Evolutionary conservation across 1,140 invertebrate species (phyloP), one percentile per base, ranked within the genome.

Genomic region (Caenorhabditis briggsae): DNA sequence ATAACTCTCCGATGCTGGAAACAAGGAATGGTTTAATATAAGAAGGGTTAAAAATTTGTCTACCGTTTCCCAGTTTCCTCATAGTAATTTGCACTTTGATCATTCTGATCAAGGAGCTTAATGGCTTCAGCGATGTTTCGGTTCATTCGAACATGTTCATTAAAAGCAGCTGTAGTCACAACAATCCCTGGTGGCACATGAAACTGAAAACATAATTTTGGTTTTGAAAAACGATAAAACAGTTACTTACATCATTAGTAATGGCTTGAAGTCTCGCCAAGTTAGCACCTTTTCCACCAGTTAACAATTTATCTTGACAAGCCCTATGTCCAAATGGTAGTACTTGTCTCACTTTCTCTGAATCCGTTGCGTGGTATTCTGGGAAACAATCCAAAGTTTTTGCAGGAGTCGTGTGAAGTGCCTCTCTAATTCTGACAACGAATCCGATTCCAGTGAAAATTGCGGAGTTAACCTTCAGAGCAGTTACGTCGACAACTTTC

Each of bases 131-230:
- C 88, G 50, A 86, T 61, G 14, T 93, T 58, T 12, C 78, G 53
- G 84, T 93, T 87, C 14, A 85, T 78, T 92, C 92, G 53, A 7
- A 95, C 84, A 88, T 95, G 94, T 48, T 91, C 90, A 33, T 94
- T 92, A 53, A 95, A 93, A 2, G 94, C 94, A 59, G 91, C 89
- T 0, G 93, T 93, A 3, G 95, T 95, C 1, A 95, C 83, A 87
- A 94, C 95, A 87, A 95, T 94, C 23, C 94, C 95, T 83, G 93
- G 93, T 3, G 95, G 94, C 2, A 95, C 94, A 70, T 46, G 33
- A 33, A 50, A 86, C 84, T 85, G 25, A 43, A 82, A 20, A 59
- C 20, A n/a, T 6, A 33, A 3, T n/a, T 65, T 5, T 0, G n/a
- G 5, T n/a, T 64, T 43, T 0, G 11, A 83, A 5, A 8, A 2